A percentile compares a stretch with the other conserved stretches of the same genome.
These are phyloP conservation scores for Lagodon rhomboides DNA, from an alignment of 2,797 vertebrate species.

Conservation along the genomic window DNA sequence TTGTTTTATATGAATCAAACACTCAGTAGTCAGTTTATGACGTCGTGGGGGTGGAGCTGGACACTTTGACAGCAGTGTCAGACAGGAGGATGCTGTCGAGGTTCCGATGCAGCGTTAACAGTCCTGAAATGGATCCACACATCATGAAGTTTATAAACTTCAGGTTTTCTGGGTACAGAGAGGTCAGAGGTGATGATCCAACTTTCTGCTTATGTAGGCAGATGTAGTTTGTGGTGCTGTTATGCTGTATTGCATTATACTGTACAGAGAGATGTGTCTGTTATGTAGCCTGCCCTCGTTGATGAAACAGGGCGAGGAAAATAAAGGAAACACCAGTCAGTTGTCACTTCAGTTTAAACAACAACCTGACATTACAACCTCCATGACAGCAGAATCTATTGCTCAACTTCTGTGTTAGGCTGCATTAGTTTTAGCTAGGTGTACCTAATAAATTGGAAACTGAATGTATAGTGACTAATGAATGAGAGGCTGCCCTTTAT, in stretches of 20 bases:
- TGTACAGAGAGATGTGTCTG: neutral
- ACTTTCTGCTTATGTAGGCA: too few species aligned
- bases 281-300: neutral
- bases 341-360: neutral
- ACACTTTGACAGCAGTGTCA: too few species aligned
- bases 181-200: neutral
- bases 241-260: neutral
- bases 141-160: neutral
- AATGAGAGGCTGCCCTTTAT: neutral
- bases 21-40: neutral
- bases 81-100: too few species aligned
- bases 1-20: slow-evolving; percentile 4
- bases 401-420: neutral
- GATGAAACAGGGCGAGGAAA: neutral
- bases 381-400: neutral
- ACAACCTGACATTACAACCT: neutral
- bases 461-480: too few species aligned
- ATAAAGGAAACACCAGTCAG: neutral
- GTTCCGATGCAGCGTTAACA: neutral
- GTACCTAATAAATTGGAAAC: neutral
- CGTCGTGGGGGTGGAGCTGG: too few species aligned
- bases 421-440: too few species aligned
- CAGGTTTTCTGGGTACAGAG: too few species aligned
- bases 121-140: neutral
- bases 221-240: too few species aligned